Evolutionary conservation across 92 coral and sea anemone genomes (phyloP).

Genomic region (Bergia sp.): DNA sequence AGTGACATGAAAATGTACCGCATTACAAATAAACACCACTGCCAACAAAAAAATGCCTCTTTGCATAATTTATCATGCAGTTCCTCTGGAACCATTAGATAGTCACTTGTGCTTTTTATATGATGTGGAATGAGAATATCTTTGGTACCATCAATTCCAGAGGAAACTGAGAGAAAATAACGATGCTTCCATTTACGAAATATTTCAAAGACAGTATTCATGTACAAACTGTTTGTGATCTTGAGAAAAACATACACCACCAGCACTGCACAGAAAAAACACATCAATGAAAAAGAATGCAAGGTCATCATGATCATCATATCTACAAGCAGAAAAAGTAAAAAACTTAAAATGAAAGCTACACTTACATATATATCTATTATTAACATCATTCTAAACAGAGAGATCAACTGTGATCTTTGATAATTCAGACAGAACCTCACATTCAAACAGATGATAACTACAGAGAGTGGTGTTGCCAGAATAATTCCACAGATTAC

Average conservation of each 20-base stretch:
- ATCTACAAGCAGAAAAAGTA: too few species aligned
- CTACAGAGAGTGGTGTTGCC: neutral
- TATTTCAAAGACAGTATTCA: neutral
- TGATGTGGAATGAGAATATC: neutral
- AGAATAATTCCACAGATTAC: neutral
- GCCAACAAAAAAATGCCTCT: neutral
- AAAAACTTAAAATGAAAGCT: too few species aligned
- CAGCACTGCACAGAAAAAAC: too few species aligned
- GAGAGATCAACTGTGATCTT: neutral
- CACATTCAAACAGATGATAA: neutral
- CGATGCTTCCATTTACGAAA: neutral
- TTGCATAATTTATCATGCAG: conserved; percentile 2
- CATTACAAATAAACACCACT: neutral
- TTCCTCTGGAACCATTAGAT: conserved; percentile 7
- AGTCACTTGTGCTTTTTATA: neutral
- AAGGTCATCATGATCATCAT: too few species aligned
- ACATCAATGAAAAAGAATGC: too few species aligned
- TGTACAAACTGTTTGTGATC: neutral
- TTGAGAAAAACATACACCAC: too few species aligned
- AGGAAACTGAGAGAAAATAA: neutral
- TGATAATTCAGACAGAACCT: neutral
- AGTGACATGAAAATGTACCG: neutral
- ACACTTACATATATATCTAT: too few species aligned
- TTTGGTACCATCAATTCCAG: neutral
- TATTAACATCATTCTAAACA: neutral